Evolutionary conservation across 2,888 invertebrate genomes (phyloP).

Genomic region (Zaprionus lineosus): DNA sequence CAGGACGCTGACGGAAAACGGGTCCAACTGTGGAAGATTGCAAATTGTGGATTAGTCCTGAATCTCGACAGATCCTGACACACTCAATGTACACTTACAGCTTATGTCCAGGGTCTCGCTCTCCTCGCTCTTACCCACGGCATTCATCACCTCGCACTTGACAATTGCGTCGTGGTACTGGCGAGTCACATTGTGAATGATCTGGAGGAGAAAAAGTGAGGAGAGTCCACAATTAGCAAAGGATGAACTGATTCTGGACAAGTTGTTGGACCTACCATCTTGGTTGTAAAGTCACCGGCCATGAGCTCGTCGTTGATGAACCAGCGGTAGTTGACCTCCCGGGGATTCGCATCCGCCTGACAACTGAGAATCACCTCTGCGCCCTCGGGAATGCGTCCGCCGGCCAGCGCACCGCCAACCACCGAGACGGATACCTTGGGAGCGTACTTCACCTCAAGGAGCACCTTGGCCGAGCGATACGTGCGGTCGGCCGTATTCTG

Average conservation of each 20-base stretch:
- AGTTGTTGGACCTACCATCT: slow-evolving; percentile 88
- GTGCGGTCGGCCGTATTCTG: slow-evolving; percentile 95
- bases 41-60: not conserved
- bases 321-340: slow-evolving; percentile 92
- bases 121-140: slow-evolving; percentile 94
- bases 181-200: slow-evolving; percentile 90
- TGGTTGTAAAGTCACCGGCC: slow-evolving; percentile 91
- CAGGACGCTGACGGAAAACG: slow-evolving; percentile 89
- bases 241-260: too few species aligned
- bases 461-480: slow-evolving; percentile 90
- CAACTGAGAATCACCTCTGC: slow-evolving; percentile 92
- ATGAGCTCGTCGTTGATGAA: slow-evolving; percentile 92
- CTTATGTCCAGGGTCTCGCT: slow-evolving; percentile 93
- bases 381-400: slow-evolving; percentile 90
- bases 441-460: slow-evolving; percentile 94
- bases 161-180: slow-evolving; percentile 93
- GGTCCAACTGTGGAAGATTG: slow-evolving; percentile 88
- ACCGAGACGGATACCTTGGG: slow-evolving; percentile 92
- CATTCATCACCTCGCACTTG: slow-evolving; percentile 95
- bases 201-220: slow-evolving; percentile 83
- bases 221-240: too few species aligned
- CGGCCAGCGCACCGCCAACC: slow-evolving; percentile 85
- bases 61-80: not conserved
- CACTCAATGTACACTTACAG: slow-evolving; percentile 88
- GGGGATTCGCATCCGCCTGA: slow-evolving; percentile 95